Base-by-base conservation (phyloP, 2,113 vertebrate genomes). In the Leucopsar rothschildi region DNA sequence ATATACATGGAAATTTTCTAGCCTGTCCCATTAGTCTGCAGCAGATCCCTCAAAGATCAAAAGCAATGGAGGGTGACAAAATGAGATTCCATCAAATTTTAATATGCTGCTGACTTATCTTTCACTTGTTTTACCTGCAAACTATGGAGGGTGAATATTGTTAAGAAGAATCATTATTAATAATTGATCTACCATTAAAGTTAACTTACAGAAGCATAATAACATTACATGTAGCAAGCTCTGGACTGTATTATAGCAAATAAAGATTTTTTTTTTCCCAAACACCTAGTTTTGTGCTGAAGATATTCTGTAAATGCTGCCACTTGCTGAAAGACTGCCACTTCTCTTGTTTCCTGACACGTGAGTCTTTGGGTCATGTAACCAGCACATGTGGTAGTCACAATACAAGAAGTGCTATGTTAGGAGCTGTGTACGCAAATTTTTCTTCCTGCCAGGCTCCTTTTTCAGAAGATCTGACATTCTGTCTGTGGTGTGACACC, bases 271-370 rank as follows among this genome's bases (percentile, higher is more conserved):
- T 37, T 37, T 77, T 69, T 80, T 24, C 5, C 28, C 20, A 5
- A 79, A 42, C 22, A 72, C 20, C 28, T n/a, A 60, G 29, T 80
- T 70, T 37, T 50, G 21, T 60, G 29, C 18, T 45, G 50, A 53
- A 84, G n/a, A 44, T 37, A 27, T 56, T 64, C 64, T 82, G 33
- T 55, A 79, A 61, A 76, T 40, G 31, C 44, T 92, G 75, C 57
- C 25, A 9, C 44, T 73, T 89, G 69, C 23, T 70, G 69, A 81
- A 77, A 40, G 75, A 42, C 29, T n/a, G 28, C 40, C 45, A 8
- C 28, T 90, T 90, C 82, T 94, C 70, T 76, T 71, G 70, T 82
- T 76, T 88, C 82, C 70, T 90, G 92, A 73, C 60, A 19, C 29
- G 42, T 65, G 72, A 94, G 87, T 82, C 85, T 44, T 44, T 29